These are phyloP conservation scores for Pterocles gutturalis DNA, from an alignment of 2,113 vertebrate species.

Conservation along the genomic window DNA sequence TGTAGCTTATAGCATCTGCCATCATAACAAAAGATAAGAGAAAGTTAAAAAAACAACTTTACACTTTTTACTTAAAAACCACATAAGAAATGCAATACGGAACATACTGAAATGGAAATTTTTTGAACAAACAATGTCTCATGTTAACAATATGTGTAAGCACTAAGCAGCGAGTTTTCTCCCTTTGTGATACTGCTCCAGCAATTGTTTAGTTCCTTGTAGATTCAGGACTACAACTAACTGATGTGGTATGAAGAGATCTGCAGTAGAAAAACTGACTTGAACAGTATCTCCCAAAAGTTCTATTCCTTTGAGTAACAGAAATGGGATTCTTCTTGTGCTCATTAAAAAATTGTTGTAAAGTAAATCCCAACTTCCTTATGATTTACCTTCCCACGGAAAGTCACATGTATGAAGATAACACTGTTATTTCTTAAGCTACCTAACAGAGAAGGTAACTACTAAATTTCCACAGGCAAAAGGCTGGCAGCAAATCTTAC, in stretches of 20 bases:
- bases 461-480: constrained; percentile 65
- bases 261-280: constrained; percentile 51
- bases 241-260: constrained; percentile 46
- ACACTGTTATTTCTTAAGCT: constrained; percentile 54
- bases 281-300: constrained; percentile 48
- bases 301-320: constrained; percentile 47
- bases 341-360: constrained; percentile 58
- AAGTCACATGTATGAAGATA: not conserved
- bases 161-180: constrained; percentile 63
- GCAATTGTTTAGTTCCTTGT: constrained; percentile 34
- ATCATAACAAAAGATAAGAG: constrained; percentile 41
- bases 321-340: constrained; percentile 40
- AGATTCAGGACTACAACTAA: constrained; percentile 25
- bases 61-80: constrained; percentile 78
- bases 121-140: constrained; percentile 66
- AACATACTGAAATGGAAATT: constrained; percentile 68
- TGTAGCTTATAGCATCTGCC: constrained; percentile 10
- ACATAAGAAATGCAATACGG: constrained; percentile 75
- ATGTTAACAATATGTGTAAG: constrained; percentile 66
- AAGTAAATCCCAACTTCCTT: constrained; percentile 62
- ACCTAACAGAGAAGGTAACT: constrained; percentile 54
- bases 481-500: constrained; percentile 38
- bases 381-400: not conserved
- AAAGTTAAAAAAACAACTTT: constrained; percentile 67
- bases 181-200: constrained; percentile 55